Conservation (phyloP, 2,797 vertebrate species). For the Myotis pilosus region DNA sequence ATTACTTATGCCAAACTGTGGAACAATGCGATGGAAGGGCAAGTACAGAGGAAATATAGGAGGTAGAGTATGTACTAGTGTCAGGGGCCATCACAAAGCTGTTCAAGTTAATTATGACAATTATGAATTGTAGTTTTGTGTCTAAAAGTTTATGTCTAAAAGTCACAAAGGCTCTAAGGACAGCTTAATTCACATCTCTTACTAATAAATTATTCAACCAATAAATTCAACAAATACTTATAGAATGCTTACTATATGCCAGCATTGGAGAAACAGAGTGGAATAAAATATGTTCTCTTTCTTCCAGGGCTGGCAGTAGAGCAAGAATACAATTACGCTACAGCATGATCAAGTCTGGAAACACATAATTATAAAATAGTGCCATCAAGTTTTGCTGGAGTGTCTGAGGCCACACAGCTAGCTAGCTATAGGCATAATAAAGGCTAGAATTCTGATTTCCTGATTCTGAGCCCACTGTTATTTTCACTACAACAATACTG, state of each 20-base stretch:
- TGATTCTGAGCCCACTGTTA: background rate
- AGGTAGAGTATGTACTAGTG: background rate
- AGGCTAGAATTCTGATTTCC: constrained; percentile 26
- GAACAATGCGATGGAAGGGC: background rate
- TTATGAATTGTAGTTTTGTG: constrained; percentile 24
- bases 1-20: background rate
- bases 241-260: background rate
- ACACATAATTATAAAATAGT: background rate
- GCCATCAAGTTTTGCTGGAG: background rate
- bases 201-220: constrained; percentile 5
- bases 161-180: background rate
- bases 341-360: background rate
- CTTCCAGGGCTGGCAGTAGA: background rate
- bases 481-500: background rate
- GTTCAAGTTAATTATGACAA: background rate
- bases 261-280: background rate
- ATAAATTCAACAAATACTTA: background rate
- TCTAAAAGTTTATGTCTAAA: constrained; percentile 20
- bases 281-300: constrained; percentile 6
- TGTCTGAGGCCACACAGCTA: background rate
- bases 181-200: constrained; percentile 23
- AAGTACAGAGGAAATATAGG: background rate
- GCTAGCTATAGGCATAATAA: background rate
- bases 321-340: background rate
- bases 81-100: background rate